Percentiles rank a stretch among this genome's conserved stretches.
Conservation (phyloP, 2,888 invertebrate species). For the Stenchaetothrips biformis region DNA sequence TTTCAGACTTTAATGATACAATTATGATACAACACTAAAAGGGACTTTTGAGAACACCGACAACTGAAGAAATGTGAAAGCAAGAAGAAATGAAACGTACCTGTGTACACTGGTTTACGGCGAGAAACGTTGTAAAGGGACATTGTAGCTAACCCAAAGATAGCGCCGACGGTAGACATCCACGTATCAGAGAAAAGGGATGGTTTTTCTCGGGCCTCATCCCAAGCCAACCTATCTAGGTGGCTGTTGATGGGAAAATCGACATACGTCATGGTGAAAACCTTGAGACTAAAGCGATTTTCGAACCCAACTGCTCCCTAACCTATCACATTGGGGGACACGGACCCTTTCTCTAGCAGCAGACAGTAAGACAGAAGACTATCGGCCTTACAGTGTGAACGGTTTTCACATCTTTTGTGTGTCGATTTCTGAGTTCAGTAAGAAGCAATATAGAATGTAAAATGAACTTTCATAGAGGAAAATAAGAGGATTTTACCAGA, state of each 20-base stretch:
- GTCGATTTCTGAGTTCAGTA: too few relatives aligned
- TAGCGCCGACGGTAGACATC: background rate
- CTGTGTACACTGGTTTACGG: background rate
- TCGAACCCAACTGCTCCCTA: too few relatives aligned
- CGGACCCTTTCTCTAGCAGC: too few relatives aligned
- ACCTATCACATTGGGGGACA: too few relatives aligned
- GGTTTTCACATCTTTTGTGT: too few relatives aligned
- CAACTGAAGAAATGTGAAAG: background rate
- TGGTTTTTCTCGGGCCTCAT: background rate
- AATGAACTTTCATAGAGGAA: too few relatives aligned
- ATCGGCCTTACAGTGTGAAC: too few relatives aligned
- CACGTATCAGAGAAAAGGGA: background rate
- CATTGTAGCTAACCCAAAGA: too few relatives aligned
- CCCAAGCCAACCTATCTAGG: background rate
- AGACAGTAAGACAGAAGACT: too few relatives aligned
- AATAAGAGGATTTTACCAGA: too few relatives aligned
- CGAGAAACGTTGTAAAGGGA: background rate
- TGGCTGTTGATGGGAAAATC: background rate
- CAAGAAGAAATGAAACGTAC: background rate
- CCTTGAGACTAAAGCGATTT: too few relatives aligned
- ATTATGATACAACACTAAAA: background rate
- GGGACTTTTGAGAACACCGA: background rate
- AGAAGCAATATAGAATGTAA: too few relatives aligned
- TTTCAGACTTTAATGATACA: background rate
- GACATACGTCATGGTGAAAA: background rate